Base-by-base conservation (phyloP, 1,140 invertebrate genomes). In the Eurosta solidaginis region DNA sequence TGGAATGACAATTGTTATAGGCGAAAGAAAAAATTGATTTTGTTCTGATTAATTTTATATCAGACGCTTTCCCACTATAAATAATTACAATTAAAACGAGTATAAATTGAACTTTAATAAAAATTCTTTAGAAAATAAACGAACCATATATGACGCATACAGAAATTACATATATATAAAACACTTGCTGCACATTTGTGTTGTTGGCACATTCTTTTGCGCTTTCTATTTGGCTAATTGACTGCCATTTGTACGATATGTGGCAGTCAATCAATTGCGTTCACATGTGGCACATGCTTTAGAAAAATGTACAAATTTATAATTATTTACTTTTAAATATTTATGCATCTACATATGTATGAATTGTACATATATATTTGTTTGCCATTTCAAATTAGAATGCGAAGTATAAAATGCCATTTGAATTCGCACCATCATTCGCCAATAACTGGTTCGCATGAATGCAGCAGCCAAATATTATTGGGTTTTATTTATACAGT, bases 151-250 rank as follows among this genome's bases (percentile, higher is more conserved):
- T n/a, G n/a, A n/a, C 27, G n/a, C 6, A 20, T 4, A 40, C 9
- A 22, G n/a, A n/a, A n/a, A n/a, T n/a, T 36, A n/a, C 40, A 14
- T 22, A 42, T 40, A 17, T 33, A 29, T 52, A 59, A 17, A 14
- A 29, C 52, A 59, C 40, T 36, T 20, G 5, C 17, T 20, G n/a
- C 20, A 20, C 33, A 40, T 63, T 17, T 9, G 40, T 68, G 1
- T 59, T 59, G 10, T 17, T 22, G n/a, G 54, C 54, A 36, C 54
- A 63, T 68, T 68, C 59, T 20, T n/a, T 20, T n/a, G 17, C 17
- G 17, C 59, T 68, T 68, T 68, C 59, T 68, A 68, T 36, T 40
- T 68, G 59, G 59, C 59, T 68, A 40, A 68, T 68, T 20, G n/a
- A 52, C 50, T 10, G n/a, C n/a, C 22, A 52, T 14, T 20, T 10